Conservation (phyloP, 1,140 invertebrate species). For the Drosophila lowei region DNA sequence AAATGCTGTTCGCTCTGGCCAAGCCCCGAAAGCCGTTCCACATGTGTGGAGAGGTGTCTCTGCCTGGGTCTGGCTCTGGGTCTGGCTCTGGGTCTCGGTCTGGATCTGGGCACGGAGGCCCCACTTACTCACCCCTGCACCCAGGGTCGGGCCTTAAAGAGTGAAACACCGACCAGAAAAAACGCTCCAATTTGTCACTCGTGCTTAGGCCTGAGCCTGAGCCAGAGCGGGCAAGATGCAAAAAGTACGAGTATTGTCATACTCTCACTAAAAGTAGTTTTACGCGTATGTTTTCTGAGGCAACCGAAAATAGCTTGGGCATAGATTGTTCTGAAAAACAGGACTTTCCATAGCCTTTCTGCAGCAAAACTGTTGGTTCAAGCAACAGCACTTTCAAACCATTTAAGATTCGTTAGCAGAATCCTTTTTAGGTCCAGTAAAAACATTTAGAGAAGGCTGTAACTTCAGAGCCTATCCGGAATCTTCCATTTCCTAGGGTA, state of each 20-base stretch:
- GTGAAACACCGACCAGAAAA: slow-evolving; percentile 22
- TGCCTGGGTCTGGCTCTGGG: slow-evolving; percentile 1
- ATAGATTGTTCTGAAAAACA: too few relatives aligned
- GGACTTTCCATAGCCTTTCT: too few relatives aligned
- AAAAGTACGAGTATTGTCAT: slow-evolving; percentile 16
- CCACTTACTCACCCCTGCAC: background rate
- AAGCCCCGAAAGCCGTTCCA: slow-evolving; percentile 68
- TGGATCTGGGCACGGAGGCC: slow-evolving; percentile 26
- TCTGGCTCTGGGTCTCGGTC: slow-evolving; percentile 9
- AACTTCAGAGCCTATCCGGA: background rate
- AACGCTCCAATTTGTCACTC: slow-evolving; percentile 79
- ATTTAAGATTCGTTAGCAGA: too few relatives aligned
- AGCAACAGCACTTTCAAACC: background rate
- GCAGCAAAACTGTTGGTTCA: too few relatives aligned
- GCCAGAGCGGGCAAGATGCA: slow-evolving; percentile 28
- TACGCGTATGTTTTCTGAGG: background rate
- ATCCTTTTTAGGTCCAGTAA: too few relatives aligned
- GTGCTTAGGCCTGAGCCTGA: slow-evolving; percentile 29
- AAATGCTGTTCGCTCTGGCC: slow-evolving; percentile 55
- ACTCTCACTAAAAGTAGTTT: slow-evolving; percentile 12
- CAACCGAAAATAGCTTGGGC: background rate
- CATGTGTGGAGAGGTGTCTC: slow-evolving; percentile 51
- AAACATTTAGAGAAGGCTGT: background rate
- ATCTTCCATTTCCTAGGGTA: slow-evolving; percentile 28
- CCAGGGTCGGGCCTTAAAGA: slow-evolving; percentile 15